phyloP scores from a whole-genome alignment of 2,113 vertebrate species.

The Cygnus buccinator region DNA sequence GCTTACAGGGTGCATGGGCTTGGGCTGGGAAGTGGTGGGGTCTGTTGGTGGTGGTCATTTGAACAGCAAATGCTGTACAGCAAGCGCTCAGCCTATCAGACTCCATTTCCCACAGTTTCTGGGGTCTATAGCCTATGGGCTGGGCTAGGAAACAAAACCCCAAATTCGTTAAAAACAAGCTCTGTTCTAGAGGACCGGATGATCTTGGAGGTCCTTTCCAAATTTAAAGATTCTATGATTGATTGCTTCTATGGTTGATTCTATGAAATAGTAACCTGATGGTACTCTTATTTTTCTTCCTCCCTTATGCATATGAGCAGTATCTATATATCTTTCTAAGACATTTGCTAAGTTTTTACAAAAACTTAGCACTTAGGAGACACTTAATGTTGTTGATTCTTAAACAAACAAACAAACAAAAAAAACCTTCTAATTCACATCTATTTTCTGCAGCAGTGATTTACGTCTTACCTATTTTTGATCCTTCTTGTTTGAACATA shows the following conservation, averaged over 20 bases:
- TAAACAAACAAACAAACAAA: not conserved
- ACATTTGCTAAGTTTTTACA: not conserved
- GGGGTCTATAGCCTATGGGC: accelerated
- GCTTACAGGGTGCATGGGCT: too few relatives aligned
- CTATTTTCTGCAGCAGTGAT: not conserved
- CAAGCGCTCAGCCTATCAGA: not conserved
- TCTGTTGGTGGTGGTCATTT: not conserved
- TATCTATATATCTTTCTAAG: not conserved
- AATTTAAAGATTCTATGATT: too few relatives aligned
- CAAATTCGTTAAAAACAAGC: not conserved
- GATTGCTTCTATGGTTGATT: too few relatives aligned
- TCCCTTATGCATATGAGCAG: not conserved
- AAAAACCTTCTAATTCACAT: not conserved
- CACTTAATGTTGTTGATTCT: not conserved
- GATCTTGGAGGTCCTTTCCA: too few relatives aligned
- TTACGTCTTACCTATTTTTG: not conserved
- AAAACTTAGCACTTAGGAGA: not conserved
- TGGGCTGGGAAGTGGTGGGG: not conserved
- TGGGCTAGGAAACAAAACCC: accelerated
- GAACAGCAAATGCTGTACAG: not conserved
- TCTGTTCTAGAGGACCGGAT: not conserved
- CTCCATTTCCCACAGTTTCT: not conserved
- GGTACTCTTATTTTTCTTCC: not conserved
- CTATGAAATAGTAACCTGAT: not conserved
- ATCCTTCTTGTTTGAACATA: not conserved